Evolutionary conservation across 2,888 invertebrate genomes (phyloP).

Genomic region (Tenthredo scrophulariae): DNA sequence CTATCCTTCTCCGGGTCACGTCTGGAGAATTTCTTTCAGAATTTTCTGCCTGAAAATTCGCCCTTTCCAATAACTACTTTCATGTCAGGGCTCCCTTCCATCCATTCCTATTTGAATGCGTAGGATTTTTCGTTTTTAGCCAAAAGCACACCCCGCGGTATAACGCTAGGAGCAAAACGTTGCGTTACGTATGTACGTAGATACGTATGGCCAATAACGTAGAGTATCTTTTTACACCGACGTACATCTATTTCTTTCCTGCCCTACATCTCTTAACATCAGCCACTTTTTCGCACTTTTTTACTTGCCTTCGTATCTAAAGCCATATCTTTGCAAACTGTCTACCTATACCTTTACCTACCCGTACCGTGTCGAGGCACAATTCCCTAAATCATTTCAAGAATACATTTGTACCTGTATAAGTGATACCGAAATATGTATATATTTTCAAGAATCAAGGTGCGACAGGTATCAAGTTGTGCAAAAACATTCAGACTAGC

Average conservation of each 20-base stretch:
- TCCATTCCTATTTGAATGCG: slow-evolving; percentile 45
- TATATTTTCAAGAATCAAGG: neutral
- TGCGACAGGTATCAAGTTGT: neutral
- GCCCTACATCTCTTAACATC: slow-evolving; percentile 3
- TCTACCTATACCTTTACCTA: neutral
- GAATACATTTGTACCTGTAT: neutral
- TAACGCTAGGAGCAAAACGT: neutral
- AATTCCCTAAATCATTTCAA: neutral
- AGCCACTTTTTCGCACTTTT: neutral
- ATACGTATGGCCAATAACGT: slow-evolving; percentile 29
- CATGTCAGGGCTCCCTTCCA: slow-evolving; percentile 37
- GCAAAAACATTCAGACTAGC: neutral
- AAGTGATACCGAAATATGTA: neutral
- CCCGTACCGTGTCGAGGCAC: neutral
- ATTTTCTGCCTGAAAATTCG: slow-evolving; percentile 46
- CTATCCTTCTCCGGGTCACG: slow-evolving; percentile 35
- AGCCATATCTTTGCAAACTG: neutral
- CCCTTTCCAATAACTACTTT: slow-evolving; percentile 52
- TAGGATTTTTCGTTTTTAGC: slow-evolving; percentile 41
- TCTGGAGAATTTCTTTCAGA: slow-evolving; percentile 44
- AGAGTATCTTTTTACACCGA: slow-evolving; percentile 8
- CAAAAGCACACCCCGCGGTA: slow-evolving; percentile 19
- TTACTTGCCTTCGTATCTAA: neutral
- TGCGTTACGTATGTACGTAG: slow-evolving; percentile 3
- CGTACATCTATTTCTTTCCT: slow-evolving; percentile 6